These are phyloP conservation scores for Clarias gariepinus DNA, from an alignment of 2,113 vertebrate genomes.

Conservation along the genomic window DNA sequence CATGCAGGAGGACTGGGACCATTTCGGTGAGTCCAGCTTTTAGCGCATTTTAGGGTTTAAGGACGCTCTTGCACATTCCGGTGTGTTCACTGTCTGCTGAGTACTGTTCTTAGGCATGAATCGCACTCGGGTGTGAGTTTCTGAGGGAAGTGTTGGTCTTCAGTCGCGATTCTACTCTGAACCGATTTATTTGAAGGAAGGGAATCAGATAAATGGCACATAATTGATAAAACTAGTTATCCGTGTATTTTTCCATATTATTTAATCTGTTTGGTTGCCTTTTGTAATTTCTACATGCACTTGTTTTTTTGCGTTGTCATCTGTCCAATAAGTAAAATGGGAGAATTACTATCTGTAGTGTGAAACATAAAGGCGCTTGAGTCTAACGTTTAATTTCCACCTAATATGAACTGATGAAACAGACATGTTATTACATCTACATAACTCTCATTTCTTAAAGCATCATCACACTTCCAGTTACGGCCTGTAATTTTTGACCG, in stretches of 20 bases:
- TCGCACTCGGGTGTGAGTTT: neutral
- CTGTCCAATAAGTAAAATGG: too few relatives aligned
- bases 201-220: neutral
- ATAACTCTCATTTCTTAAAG: neutral
- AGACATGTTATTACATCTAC: neutral
- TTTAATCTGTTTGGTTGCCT: neutral
- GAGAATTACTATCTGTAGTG: too few relatives aligned
- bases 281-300: neutral
- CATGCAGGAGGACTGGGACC: constrained; percentile 98
- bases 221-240: neutral
- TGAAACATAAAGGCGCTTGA: neutral
- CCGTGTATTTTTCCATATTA: neutral
- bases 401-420: neutral
- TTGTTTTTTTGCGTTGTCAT: neutral
- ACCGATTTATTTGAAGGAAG: neutral
- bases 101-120: neutral
- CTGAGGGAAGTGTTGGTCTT: neutral
- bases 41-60: neutral
- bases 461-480: neutral
- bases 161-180: neutral
- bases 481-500: neutral
- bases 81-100: neutral
- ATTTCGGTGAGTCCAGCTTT: constrained; percentile 81
- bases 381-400: neutral
- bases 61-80: neutral